A percentile compares a stretch with the other conserved stretches of the same genome.
phyloP scores from a whole-genome alignment of 1,140 invertebrate genomes.

The Drosophila sturtevanti region DNA sequence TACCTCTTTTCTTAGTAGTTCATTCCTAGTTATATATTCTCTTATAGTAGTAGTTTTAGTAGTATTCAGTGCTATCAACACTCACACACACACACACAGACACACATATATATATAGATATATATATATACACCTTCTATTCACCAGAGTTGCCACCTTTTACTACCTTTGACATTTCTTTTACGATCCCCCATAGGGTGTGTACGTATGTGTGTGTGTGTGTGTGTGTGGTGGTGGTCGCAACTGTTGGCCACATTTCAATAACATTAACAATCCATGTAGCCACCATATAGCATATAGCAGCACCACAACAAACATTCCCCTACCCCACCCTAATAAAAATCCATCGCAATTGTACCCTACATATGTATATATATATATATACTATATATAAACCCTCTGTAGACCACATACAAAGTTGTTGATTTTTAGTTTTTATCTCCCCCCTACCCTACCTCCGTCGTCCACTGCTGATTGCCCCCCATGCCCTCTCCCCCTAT shows the following conservation, averaged over 20 bases:
- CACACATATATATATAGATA: too few relatives aligned
- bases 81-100: background rate
- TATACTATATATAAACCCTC: background rate
- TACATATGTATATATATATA: too few relatives aligned
- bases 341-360: conserved; percentile 7
- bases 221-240: conserved; percentile 3
- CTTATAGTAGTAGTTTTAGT: background rate
- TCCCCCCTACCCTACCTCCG: background rate
- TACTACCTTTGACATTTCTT: conserved; percentile 70
- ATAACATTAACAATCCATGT: conserved; percentile 64
- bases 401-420: conserved; percentile 40
- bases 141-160: conserved; percentile 38
- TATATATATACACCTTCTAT: background rate
- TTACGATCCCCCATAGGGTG: conserved; percentile 61
- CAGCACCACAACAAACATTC: background rate
- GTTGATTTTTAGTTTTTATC: conserved; percentile 28
- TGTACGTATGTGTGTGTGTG: background rate
- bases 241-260: conserved; percentile 64
- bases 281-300: conserved; percentile 7
- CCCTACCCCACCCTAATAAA: background rate
- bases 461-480: too few relatives aligned
- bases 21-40: conserved; percentile 6
- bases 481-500: background rate
- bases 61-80: background rate
- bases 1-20: background rate